A percentile compares a stretch with the other conserved stretches of the same genome.
These are phyloP conservation scores for crab-eating macaque (Macaca fascicularis) DNA, from an alignment of 2,113 vertebrate species.

Conservation along the genomic window DNA sequence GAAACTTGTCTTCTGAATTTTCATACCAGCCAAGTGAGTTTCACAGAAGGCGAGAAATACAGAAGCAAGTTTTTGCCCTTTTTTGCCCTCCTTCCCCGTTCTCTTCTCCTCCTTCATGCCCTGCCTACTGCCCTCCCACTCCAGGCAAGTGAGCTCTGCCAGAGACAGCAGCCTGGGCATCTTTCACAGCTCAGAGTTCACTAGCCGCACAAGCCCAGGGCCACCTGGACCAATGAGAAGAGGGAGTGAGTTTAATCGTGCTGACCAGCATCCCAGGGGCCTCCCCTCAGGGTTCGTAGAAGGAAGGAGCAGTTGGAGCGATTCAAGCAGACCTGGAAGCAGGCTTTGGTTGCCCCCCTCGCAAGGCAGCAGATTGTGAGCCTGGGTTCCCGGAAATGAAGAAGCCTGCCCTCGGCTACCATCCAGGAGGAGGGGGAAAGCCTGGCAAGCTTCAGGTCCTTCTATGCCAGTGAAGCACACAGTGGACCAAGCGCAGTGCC, in stretches of 20 bases:
- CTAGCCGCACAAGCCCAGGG: not conserved
- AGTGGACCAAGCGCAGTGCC: fast-evolving
- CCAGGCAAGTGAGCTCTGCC: not conserved
- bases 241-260: not conserved
- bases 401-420: not conserved
- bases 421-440: not conserved
- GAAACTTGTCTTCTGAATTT: not conserved
- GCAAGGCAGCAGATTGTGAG: conserved; percentile 49
- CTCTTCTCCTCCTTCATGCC: not conserved
- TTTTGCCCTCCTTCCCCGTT: not conserved
- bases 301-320: conserved; percentile 44
- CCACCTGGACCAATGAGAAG: conserved; percentile 23
- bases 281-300: not conserved
- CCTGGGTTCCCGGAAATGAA: not conserved
- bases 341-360: conserved; percentile 32
- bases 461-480: not conserved
- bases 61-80: not conserved
- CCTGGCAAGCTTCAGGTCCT: not conserved
- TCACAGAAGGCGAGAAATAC: not conserved
- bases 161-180: not conserved
- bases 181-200: not conserved
- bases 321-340: conserved; percentile 8
- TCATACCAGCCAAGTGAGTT: conserved; percentile 1
- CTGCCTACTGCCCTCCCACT: not conserved
- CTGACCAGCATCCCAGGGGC: not conserved